Conservation (phyloP, 2,113 vertebrate species). For the Bombycilla garrulus region DNA sequence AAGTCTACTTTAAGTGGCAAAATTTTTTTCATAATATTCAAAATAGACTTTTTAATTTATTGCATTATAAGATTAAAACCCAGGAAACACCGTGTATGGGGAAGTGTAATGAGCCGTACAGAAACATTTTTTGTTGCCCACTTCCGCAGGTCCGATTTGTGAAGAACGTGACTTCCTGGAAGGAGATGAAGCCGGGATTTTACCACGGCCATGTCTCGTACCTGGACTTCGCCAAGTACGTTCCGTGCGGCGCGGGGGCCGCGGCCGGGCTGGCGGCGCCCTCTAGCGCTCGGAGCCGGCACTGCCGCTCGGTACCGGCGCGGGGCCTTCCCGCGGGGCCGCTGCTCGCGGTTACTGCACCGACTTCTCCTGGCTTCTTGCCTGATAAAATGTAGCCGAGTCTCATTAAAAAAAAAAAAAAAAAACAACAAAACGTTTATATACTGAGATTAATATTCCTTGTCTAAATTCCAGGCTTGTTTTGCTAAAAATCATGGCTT, state of each 20-base stretch:
- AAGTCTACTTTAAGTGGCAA: not conserved
- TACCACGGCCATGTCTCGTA: constrained; percentile 95
- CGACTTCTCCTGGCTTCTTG: not conserved
- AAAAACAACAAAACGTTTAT: not conserved
- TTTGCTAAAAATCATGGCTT: not conserved
- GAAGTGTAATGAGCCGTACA: not conserved
- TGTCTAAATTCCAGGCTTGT: not conserved
- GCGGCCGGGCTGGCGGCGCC: constrained; percentile 53
- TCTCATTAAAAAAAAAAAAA: not conserved
- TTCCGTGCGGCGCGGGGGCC: not conserved
- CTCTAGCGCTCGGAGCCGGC: constrained; percentile 57
- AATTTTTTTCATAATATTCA: not conserved
- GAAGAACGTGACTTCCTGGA: constrained; percentile 94
- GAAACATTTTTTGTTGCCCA: not conserved
- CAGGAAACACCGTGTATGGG: not conserved
- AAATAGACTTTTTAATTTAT: not conserved
- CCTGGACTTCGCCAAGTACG: constrained; percentile 95
- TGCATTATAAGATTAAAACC: not conserved
- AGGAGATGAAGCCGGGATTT: constrained; percentile 95
- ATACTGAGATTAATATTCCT: not conserved
- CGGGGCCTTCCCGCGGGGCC: too few species aligned
- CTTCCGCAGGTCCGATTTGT: constrained; percentile 89
- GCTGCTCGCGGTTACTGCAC: too few species aligned
- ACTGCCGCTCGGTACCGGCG: not conserved
- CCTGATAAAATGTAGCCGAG: not conserved